Conservation (phyloP, 2,888 invertebrate species). For the Rhagophthalmus giganteus region DNA sequence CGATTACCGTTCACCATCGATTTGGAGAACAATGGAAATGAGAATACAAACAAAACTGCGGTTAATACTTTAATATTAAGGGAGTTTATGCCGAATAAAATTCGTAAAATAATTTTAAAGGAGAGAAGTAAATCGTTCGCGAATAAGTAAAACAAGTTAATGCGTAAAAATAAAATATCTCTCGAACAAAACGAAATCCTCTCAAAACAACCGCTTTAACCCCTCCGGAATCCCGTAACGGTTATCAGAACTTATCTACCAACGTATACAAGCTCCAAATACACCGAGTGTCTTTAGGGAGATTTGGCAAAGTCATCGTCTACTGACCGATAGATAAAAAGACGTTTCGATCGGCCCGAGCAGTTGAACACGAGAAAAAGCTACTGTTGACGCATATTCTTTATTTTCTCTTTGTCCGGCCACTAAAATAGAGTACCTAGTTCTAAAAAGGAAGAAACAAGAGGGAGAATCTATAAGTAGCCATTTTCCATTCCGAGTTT, state of each 20-base stretch:
- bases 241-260: slow-evolving; percentile 32
- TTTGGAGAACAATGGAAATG: slow-evolving; percentile 2
- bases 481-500: slow-evolving; percentile 14
- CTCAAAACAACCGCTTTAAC: slow-evolving; percentile 26
- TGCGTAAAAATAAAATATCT: slow-evolving; percentile 15
- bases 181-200: slow-evolving; percentile 26
- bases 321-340: slow-evolving; percentile 30
- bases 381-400: slow-evolving; percentile 12
- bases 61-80: slow-evolving; percentile 4
- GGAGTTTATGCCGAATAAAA: slow-evolving; percentile 2
- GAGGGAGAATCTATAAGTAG: slow-evolving; percentile 9
- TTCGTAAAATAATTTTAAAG: background rate
- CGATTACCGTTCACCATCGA: slow-evolving; percentile 10
- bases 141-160: slow-evolving; percentile 17
- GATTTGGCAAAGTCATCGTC: slow-evolving; percentile 29
- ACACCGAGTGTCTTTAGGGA: slow-evolving; percentile 29
- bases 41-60: slow-evolving; percentile 8
- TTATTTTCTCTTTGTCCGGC: slow-evolving; percentile 14
- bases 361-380: slow-evolving; percentile 15
- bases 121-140: background rate
- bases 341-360: slow-evolving; percentile 16
- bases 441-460: slow-evolving; percentile 15
- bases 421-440: slow-evolving; percentile 13
- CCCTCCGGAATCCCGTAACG: slow-evolving; percentile 23
- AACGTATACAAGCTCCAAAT: slow-evolving; percentile 25